These are phyloP conservation scores for Odontesthes bonariensis DNA, from an alignment of 2,113 vertebrate species.

Conservation along the genomic window DNA sequence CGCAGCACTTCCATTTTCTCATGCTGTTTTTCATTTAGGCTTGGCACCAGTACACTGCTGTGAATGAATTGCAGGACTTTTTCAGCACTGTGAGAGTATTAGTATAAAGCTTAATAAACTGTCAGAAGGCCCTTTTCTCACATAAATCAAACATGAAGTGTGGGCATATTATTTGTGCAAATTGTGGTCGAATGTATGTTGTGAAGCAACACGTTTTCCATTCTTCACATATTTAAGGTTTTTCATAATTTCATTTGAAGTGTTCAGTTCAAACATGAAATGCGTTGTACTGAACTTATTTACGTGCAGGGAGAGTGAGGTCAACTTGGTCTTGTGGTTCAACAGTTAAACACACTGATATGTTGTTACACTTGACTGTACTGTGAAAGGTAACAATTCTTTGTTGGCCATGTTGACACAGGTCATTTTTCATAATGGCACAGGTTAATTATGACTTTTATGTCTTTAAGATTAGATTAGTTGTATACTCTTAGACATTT, in stretches of 20 bases:
- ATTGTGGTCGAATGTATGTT: slow-evolving; percentile 10
- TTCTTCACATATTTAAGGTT: background rate
- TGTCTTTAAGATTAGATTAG: slow-evolving; percentile 11
- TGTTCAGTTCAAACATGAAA: background rate
- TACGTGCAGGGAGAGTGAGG: background rate
- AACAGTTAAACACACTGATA: background rate
- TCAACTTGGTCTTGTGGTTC: background rate
- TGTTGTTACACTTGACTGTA: background rate
- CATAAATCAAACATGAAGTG: slow-evolving; percentile 6
- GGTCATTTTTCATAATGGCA: slow-evolving; percentile 1
- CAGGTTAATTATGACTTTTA: background rate
- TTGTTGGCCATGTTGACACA: background rate
- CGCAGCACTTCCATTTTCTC: slow-evolving; percentile 60
- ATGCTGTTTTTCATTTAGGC: slow-evolving; percentile 51
- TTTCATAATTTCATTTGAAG: background rate
- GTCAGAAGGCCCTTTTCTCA: background rate
- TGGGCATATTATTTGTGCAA: slow-evolving; percentile 2
- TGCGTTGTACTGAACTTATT: background rate
- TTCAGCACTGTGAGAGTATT: slow-evolving; percentile 21
- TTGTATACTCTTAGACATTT: background rate
- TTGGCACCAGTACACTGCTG: slow-evolving; percentile 16
- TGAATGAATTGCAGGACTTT: slow-evolving; percentile 39
- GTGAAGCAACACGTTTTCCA: slow-evolving; percentile 3
- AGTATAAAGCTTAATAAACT: slow-evolving; percentile 25
- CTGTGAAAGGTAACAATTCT: background rate